phyloP scores from a whole-genome alignment of 2,113 vertebrate genomes.

The Hippocampus barbouri region DNA sequence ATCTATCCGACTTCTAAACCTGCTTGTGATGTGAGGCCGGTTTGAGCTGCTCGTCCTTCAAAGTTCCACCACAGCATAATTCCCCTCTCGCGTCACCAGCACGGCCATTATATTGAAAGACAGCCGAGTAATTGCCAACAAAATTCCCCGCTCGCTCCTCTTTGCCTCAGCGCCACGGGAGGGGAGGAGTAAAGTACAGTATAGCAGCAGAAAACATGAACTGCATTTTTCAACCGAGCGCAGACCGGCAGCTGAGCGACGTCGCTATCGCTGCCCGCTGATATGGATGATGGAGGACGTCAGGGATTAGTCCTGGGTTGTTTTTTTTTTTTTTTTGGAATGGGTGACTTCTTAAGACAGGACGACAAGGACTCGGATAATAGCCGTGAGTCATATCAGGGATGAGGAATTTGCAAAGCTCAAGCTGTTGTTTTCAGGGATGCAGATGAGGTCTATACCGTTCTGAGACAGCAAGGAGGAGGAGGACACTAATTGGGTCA shows the following conservation, averaged over 20 bases:
- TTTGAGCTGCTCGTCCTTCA: no score
- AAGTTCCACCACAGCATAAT: slow-evolving; percentile 12
- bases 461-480: slow-evolving; percentile 33
- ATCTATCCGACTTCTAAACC: no score
- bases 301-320: background rate
- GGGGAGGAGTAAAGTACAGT: slow-evolving; percentile 57
- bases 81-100: slow-evolving; percentile 49
- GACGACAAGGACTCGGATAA: slow-evolving; percentile 19
- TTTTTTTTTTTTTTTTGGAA: background rate
- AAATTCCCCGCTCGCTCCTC: slow-evolving; percentile 55
- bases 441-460: slow-evolving; percentile 24
- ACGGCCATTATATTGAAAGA: slow-evolving; percentile 50
- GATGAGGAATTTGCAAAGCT: slow-evolving; percentile 22
- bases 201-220: slow-evolving; percentile 57
- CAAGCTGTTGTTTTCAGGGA: slow-evolving; percentile 17
- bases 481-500: slow-evolving; percentile 28
- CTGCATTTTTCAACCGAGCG: slow-evolving; percentile 49
- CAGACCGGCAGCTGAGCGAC: slow-evolving; percentile 49
- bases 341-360: slow-evolving; percentile 27
- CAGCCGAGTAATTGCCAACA: slow-evolving; percentile 69
- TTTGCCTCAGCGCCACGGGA: slow-evolving; percentile 34
- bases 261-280: slow-evolving; percentile 30
- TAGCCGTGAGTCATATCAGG: background rate
- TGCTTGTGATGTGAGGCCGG: no score
- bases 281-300: slow-evolving; percentile 24